Evolutionary conservation across 1,140 invertebrate genomes (phyloP).

Genomic region (Paraescarpia echinospica): DNA sequence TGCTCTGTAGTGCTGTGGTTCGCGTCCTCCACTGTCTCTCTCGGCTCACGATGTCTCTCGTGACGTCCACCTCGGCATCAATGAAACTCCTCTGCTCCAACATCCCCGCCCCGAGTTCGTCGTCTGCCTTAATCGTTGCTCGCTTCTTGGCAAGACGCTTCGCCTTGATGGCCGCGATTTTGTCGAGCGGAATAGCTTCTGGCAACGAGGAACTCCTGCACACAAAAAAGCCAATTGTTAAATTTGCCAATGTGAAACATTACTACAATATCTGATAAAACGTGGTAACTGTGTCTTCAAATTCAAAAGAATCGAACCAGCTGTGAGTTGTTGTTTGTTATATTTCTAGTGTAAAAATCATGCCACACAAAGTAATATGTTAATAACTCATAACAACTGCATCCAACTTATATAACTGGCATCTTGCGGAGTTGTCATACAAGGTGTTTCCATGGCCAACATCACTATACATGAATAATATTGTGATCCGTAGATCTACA

Average conservation of each 20-base stretch:
- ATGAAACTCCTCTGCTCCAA: constrained; percentile 84
- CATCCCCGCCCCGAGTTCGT: constrained; percentile 66
- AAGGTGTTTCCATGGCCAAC: not conserved
- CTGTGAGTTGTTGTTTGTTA: no score
- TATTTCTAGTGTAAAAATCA: no score
- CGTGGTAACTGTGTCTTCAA: no score
- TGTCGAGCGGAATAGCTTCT: constrained; percentile 89
- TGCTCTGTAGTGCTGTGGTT: constrained; percentile 92
- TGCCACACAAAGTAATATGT: no score
- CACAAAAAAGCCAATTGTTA: constrained; percentile 3
- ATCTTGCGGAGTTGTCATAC: not conserved
- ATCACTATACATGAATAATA: not conserved
- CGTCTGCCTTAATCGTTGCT: constrained; percentile 81
- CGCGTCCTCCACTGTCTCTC: constrained; percentile 94
- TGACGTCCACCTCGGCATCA: constrained; percentile 93
- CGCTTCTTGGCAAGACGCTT: constrained; percentile 95
- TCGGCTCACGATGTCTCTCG: constrained; percentile 90
- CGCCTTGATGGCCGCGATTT: constrained; percentile 96
- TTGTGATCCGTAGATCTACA: not conserved
- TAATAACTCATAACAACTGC: no score
- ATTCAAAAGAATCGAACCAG: no score
- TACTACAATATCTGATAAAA: not conserved
- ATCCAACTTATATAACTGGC: not conserved
- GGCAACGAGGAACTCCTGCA: constrained; percentile 71
- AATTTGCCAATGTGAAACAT: not conserved